These are phyloP conservation scores for Dioctria linearis DNA, from an alignment of 2,888 invertebrate species.

Conservation along the genomic window DNA sequence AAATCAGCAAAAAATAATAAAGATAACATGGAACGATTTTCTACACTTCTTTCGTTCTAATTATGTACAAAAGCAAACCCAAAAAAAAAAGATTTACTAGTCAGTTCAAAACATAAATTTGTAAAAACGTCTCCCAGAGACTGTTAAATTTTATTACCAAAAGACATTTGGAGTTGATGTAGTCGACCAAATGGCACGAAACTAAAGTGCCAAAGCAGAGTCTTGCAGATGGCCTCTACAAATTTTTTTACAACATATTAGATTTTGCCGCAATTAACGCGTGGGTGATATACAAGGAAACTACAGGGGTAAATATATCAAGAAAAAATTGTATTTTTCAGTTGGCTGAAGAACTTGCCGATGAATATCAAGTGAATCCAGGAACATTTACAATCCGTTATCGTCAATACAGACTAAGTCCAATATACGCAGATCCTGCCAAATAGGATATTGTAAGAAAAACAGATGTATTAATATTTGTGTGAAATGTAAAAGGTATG, in stretches of 20 bases:
- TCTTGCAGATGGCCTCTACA: conserved; percentile 58
- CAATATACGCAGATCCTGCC: too few relatives aligned
- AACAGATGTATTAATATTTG: too few relatives aligned
- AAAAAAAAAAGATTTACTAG: not conserved
- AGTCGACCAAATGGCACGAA: conserved; percentile 59
- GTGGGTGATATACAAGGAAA: conserved; percentile 59
- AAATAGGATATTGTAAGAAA: too few relatives aligned
- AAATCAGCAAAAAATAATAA: not conserved
- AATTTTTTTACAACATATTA: conserved; percentile 59
- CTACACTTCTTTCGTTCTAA: not conserved
- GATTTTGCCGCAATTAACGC: conserved; percentile 47
- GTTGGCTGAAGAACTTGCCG: conserved; percentile 55
- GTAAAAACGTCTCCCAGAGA: conserved; percentile 55
- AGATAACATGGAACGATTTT: not conserved
- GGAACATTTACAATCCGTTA: conserved; percentile 27
- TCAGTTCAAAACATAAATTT: not conserved
- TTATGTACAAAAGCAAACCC: not conserved
- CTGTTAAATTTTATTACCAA: conserved; percentile 58
- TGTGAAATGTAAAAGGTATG: too few relatives aligned
- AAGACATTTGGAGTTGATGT: conserved; percentile 58
- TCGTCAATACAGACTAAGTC: too few relatives aligned
- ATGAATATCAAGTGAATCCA: conserved; percentile 12
- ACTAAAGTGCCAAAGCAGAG: conserved; percentile 56
- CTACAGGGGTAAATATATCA: conserved; percentile 57
- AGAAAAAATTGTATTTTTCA: conserved; percentile 63